These are phyloP conservation scores for Magallana nippona DNA, from an alignment of 2,888 invertebrate species.

Conservation along the genomic window DNA sequence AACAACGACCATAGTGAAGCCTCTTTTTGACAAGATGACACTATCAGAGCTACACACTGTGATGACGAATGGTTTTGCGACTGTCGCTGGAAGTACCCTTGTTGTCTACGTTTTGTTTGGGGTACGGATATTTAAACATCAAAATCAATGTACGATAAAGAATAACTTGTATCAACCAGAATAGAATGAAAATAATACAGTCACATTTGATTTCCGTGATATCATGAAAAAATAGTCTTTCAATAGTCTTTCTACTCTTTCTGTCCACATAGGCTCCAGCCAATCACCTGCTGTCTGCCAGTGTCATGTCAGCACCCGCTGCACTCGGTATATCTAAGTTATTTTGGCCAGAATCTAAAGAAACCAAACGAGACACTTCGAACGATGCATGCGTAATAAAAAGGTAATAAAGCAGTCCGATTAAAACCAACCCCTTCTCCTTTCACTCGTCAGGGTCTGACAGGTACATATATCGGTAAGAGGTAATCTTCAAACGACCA, in stretches of 20 bases:
- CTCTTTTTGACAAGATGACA: conserved; percentile 85
- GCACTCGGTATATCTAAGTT: conserved; percentile 93
- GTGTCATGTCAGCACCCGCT: conserved; percentile 97
- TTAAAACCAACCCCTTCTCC: too few species aligned
- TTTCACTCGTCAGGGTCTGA: too few species aligned
- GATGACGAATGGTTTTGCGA: conserved; percentile 69
- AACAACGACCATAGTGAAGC: conserved; percentile 91
- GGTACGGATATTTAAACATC: conserved; percentile 47
- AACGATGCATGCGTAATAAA: conserved; percentile 31
- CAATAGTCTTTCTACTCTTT: not conserved
- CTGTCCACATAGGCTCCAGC: conserved; percentile 81
- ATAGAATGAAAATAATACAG: too few species aligned
- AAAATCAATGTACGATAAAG: too few species aligned
- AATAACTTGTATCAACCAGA: too few species aligned
- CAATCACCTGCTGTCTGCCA: conserved; percentile 93
- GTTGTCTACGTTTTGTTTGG: conserved; percentile 63
- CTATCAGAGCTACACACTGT: conserved; percentile 64
- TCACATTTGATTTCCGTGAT: too few species aligned
- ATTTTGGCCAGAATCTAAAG: conserved; percentile 88
- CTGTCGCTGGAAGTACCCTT: conserved; percentile 63
- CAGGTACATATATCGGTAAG: too few species aligned
- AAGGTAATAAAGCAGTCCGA: not conserved
- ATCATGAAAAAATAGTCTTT: too few species aligned
- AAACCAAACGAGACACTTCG: conserved; percentile 33
- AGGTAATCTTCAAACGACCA: too few species aligned